These are phyloP conservation scores for Siniperca undulata DNA, from an alignment of 2,797 vertebrate genomes.

Conservation along the genomic window DNA sequence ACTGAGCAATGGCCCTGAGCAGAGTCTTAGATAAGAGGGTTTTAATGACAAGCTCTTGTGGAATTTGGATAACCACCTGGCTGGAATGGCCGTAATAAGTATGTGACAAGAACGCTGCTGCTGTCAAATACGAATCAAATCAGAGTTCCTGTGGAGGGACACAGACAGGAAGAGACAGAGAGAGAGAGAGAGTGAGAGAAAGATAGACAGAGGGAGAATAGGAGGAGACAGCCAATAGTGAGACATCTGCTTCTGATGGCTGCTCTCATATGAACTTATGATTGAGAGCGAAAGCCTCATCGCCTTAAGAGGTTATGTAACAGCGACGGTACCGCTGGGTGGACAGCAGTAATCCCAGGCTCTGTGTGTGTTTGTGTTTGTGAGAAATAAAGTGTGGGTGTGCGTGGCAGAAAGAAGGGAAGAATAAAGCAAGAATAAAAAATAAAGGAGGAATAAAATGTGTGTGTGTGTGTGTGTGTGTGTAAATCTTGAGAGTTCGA, in stretches of 20 bases:
- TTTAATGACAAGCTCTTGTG: not conserved
- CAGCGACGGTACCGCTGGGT: not conserved
- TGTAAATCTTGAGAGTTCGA: not conserved
- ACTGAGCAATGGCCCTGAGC: not conserved
- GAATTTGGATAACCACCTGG: slow-evolving; percentile 6
- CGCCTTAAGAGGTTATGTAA: slow-evolving; percentile 38
- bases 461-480: not conserved
- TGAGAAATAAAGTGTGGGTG: not conserved
- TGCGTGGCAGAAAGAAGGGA: not conserved
- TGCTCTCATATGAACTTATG: slow-evolving; percentile 4
- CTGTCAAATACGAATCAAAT: not conserved
- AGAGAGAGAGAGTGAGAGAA: not conserved
- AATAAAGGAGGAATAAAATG: not conserved
- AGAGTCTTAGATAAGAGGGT: not conserved
- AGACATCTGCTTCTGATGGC: slow-evolving; percentile 35
- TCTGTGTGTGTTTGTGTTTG: not conserved
- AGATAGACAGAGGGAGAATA: not conserved
- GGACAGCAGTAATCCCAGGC: slow-evolving; percentile 25
- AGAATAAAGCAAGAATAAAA: not conserved
- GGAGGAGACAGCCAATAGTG: slow-evolving; percentile 2
- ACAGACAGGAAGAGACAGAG: slow-evolving; percentile 2
- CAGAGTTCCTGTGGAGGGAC: not conserved
- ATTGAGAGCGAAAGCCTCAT: slow-evolving; percentile 27
- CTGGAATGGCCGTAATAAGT: not conserved
- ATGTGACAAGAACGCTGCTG: not conserved